Conservation (phyloP, 2,888 invertebrate species). For the Conus canariensis region DNA sequence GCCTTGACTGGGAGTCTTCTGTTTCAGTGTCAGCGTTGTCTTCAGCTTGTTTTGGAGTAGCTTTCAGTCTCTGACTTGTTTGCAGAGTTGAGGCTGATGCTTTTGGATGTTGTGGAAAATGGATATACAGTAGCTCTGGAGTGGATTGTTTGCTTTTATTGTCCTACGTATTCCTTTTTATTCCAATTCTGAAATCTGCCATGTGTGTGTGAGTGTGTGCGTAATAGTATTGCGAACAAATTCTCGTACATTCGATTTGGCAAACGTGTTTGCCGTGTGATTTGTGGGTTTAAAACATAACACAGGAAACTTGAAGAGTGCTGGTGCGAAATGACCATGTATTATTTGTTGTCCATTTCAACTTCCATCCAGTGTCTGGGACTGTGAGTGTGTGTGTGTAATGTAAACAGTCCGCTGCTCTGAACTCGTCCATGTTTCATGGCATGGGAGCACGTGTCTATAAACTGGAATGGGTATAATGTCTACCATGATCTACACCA, state of each 20-base stretch:
- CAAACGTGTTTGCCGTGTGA: neutral
- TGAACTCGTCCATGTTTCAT: neutral
- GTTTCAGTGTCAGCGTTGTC: too few relatives aligned
- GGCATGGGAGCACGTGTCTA: neutral
- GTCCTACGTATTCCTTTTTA: too few relatives aligned
- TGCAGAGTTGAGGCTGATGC: too few relatives aligned
- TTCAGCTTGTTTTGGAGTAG: too few relatives aligned
- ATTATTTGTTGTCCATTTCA: slow-evolving; percentile 9
- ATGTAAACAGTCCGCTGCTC: neutral
- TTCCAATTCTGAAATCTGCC: too few relatives aligned
- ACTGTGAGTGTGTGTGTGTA: neutral
- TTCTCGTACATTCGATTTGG: slow-evolving; percentile 8
- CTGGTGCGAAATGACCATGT: neutral
- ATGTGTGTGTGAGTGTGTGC: too few relatives aligned
- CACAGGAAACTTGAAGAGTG: neutral
- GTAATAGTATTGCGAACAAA: neutral
- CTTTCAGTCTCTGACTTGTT: too few relatives aligned
- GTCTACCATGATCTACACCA: slow-evolving; percentile 7
- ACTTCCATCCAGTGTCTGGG: slow-evolving; percentile 25
- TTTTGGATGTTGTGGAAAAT: too few relatives aligned
- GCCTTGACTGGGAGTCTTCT: too few relatives aligned
- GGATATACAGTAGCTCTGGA: too few relatives aligned
- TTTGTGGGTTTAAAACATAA: neutral
- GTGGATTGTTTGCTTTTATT: too few relatives aligned
- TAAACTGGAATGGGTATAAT: neutral